Base-by-base conservation (phyloP, 2,888 invertebrate genomes). In the Sthenelais limicola region DNA sequence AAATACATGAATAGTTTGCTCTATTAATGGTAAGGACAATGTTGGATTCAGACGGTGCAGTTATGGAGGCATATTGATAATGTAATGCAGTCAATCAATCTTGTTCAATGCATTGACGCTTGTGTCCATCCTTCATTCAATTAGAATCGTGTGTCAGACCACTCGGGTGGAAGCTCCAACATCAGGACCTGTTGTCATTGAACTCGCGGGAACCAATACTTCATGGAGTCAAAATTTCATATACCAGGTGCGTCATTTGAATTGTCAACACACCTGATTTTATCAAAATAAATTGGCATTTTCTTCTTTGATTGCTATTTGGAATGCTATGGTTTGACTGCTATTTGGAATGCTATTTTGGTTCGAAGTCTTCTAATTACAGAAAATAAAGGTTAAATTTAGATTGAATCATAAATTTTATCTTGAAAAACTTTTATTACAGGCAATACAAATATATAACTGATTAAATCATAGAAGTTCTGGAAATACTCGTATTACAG, bases 131-230 rank as follows among this genome's bases (percentile, higher is more conserved):
- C 18, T 43, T 9, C 9, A 15, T 9, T 51, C 7, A 38, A n/a
- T 9, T 58, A 75, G 75, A 68, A 73, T 75, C 28, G 75, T 75
- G 49, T 75, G 75, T 51, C 24, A 7, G 26, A 68, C 68, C 38
- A 7, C 56, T 0, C 0, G 0, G 3, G 73, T 51, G 33, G 4
- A 18, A 0, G 30, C 28, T 1, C 38, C 52, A 38, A 52, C 30
- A 21, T 18, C 28, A 3, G 68, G 71, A 7, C 49, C 33, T 1
- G 51, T 75, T 38, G 26, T 48, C 1, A 71, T 75, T 2, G 68
- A 66, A n/a, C 12, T 75, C 18, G 71, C 58, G 18, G 58, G 71
- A 2, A 21, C 38, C 12, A 68, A 49, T 28, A 51, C 52, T 3
- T n/a, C 58, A 7, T 73, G 73, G 70, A 24, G 18, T 47, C n/a